Conservation (phyloP, 1,140 invertebrate species). For the Lepidurus couesii region DNA sequence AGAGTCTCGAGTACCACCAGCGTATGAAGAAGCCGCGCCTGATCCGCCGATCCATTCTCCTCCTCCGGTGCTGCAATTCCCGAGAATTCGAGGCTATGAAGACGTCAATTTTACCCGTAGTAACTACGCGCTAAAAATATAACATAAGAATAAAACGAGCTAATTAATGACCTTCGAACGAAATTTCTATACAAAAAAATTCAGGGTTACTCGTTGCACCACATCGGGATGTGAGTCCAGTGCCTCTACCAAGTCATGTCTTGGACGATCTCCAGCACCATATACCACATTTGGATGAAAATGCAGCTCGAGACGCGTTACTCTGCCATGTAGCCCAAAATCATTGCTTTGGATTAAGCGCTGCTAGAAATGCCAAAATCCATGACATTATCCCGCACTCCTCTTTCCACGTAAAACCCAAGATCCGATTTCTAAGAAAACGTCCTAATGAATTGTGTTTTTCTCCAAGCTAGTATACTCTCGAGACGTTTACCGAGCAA, state of each 20-base stretch:
- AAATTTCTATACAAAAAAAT: not conserved
- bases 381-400: conserved; percentile 30
- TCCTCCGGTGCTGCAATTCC: not conserved
- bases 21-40: not conserved
- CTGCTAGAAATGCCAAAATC: conserved; percentile 26
- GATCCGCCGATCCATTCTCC: not conserved
- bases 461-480: conserved; percentile 10
- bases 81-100: not conserved
- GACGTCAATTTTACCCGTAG: not conserved
- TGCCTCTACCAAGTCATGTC: not conserved
- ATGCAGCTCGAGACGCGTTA: conserved; percentile 27
- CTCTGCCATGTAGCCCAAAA: conserved; percentile 28
- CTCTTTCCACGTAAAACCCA: conserved; percentile 28
- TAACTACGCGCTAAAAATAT: not conserved
- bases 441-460: not conserved
- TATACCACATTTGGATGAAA: conserved; percentile 27
- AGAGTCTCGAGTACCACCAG: not conserved
- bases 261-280: not conserved
- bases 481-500: conserved; percentile 34
- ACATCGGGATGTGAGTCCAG: not conserved
- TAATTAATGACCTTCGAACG: not conserved
- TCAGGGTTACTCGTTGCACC: not conserved
- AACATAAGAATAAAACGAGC: not conserved
- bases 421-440: not conserved
- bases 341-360: conserved; percentile 23